Percentiles rank a stretch among this genome's conserved stretches.
phyloP scores from a whole-genome alignment of 2,797 vertebrate species.

The Gambusia yucatana region DNA sequence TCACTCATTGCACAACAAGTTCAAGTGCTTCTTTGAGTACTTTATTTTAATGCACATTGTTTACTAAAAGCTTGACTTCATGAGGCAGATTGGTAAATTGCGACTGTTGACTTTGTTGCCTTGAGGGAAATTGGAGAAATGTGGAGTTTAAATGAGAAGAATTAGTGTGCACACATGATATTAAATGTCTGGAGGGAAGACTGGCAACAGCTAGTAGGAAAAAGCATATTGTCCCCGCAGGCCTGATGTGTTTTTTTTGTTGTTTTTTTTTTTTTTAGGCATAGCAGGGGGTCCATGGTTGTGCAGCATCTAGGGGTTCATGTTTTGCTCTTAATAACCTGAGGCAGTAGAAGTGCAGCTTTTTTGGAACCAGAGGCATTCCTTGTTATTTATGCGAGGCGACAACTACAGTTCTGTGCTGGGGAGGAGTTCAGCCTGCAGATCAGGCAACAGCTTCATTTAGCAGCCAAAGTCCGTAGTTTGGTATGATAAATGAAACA shows the following conservation, averaged over 20 bases:
- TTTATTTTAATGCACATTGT: constrained; percentile 25
- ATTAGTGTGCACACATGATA: constrained; percentile 50
- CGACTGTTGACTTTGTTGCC: constrained; percentile 23
- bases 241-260: constrained; percentile 24
- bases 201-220: constrained; percentile 40
- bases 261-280: constrained; percentile 6
- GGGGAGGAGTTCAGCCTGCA: constrained; percentile 11
- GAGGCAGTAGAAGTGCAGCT: constrained; percentile 34
- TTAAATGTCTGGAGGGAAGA: constrained; percentile 57
- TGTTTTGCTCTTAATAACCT: constrained; percentile 36
- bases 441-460: constrained; percentile 10
- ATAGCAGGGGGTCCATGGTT: constrained; percentile 23
- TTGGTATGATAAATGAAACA: constrained; percentile 14
- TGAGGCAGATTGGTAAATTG: constrained; percentile 33
- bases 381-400: constrained; percentile 44
- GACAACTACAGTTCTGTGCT: constrained; percentile 32
- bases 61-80: constrained; percentile 18
- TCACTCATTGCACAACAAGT: not conserved
- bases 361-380: constrained; percentile 41
- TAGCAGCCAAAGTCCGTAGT: constrained; percentile 17
- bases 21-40: not conserved
- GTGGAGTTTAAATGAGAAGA: constrained; percentile 49
- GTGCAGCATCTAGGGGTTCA: constrained; percentile 15
- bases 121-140: constrained; percentile 34
- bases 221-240: constrained; percentile 44